phyloP scores from a whole-genome alignment of 2,797 vertebrate species.

The Poeciliopsis gracilis region DNA sequence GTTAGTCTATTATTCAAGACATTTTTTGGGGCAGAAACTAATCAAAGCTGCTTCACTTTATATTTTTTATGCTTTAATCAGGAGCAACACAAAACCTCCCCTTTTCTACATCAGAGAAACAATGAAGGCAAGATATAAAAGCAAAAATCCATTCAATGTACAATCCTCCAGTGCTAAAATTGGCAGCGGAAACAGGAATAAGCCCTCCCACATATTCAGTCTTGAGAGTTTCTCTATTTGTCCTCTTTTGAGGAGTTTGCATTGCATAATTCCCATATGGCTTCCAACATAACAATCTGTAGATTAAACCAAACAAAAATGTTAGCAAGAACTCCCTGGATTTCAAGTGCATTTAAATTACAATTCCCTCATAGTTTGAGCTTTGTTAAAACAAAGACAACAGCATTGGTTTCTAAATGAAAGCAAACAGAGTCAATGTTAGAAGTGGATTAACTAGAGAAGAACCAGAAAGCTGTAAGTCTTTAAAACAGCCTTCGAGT shows the following conservation, averaged over 20 bases:
- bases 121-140: conserved; percentile 75
- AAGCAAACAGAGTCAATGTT: conserved; percentile 60
- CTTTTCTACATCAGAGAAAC: conserved; percentile 54
- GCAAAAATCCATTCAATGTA: conserved; percentile 70
- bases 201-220: conserved; percentile 80
- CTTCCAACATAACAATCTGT: conserved; percentile 72
- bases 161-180: conserved; percentile 68
- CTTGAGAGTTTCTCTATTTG: conserved; percentile 74
- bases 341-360: conserved; percentile 64
- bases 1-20: conserved; percentile 31
- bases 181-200: conserved; percentile 73
- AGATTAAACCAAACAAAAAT: conserved; percentile 73
- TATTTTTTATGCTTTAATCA: conserved; percentile 49
- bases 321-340: conserved; percentile 60
- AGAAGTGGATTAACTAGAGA: conserved; percentile 73
- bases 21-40: conserved; percentile 37
- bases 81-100: conserved; percentile 59
- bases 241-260: conserved; percentile 73
- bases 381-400: conserved; percentile 65
- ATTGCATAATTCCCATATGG: conserved; percentile 73
- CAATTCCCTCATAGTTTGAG: conserved; percentile 71
- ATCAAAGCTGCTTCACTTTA: conserved; percentile 53
- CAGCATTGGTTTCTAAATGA: conserved; percentile 55
- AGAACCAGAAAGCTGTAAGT: conserved; percentile 60
- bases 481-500: conserved; percentile 66